Conservation (phyloP, 2,888 invertebrate genomes). For the Synanthedon andrenaeformis region DNA sequence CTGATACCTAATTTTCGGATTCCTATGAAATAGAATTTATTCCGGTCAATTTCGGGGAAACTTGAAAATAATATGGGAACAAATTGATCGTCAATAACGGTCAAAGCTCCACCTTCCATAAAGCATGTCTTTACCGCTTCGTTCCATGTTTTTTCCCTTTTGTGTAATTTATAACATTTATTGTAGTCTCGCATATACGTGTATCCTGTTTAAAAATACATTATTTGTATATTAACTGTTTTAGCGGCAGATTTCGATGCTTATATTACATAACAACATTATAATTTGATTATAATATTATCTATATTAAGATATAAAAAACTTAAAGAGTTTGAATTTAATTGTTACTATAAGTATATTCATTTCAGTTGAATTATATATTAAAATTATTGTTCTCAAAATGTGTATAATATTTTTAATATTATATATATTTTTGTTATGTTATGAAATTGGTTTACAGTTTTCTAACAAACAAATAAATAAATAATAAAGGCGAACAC, state of each 20-base stretch:
- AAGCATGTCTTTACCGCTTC: constrained; percentile 16
- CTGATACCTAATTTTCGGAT: constrained; percentile 1
- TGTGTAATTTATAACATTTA: constrained; percentile 17
- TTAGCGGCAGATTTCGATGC: too few species aligned
- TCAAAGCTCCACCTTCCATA: constrained; percentile 16
- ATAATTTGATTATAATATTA: too few species aligned
- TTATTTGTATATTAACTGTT: not conserved
- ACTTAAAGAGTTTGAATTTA: too few species aligned
- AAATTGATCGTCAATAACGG: constrained; percentile 3
- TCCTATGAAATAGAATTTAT: constrained; percentile 3
- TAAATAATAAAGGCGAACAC: not conserved
- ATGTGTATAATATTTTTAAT: too few species aligned
- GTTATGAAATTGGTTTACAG: not conserved
- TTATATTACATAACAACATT: too few species aligned
- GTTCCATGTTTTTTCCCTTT: constrained; percentile 10
- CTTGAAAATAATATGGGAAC: not conserved
- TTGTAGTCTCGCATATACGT: constrained; percentile 9
- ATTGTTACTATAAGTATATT: too few species aligned
- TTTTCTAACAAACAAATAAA: not conserved
- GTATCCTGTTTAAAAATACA: constrained; percentile 12
- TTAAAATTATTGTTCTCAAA: too few species aligned
- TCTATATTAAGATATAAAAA: too few species aligned
- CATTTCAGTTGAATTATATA: too few species aligned
- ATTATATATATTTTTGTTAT: too few species aligned
- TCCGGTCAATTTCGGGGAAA: not conserved